Percentiles rank a stretch among this genome's conserved stretches.
These are phyloP conservation scores for Pseudococcus viburni DNA, from an alignment of 2,888 invertebrate genomes.

Conservation along the genomic window DNA sequence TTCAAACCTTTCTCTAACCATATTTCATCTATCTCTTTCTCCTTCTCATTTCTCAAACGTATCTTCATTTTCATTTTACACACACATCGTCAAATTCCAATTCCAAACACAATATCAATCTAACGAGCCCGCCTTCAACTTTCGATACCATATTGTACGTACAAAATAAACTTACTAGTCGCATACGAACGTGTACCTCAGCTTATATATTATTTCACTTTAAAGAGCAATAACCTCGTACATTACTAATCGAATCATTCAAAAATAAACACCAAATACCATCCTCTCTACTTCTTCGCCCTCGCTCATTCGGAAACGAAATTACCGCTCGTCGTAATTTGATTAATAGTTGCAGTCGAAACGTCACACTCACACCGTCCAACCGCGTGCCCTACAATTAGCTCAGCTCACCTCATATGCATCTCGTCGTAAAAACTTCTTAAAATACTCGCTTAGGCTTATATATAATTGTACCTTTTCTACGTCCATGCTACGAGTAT, in stretches of 20 bases:
- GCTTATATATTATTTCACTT: neutral
- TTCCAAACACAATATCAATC: constrained; percentile 1
- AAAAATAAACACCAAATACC: neutral
- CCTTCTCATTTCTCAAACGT: too few relatives aligned
- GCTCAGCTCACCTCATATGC: too few relatives aligned
- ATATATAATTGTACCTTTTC: neutral
- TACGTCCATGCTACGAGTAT: neutral
- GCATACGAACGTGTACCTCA: neutral
- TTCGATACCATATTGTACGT: neutral
- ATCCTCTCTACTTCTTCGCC: neutral
- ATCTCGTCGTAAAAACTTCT: neutral
- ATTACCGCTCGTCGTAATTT: neutral
- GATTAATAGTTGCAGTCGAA: neutral
- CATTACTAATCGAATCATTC: neutral
- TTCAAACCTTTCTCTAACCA: too few relatives aligned
- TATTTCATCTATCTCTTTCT: too few relatives aligned
- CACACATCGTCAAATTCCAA: neutral
- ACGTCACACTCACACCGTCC: neutral
- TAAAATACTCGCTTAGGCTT: neutral
- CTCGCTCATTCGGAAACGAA: neutral
- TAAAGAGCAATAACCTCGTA: neutral
- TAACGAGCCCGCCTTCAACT: neutral
- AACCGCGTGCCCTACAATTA: neutral
- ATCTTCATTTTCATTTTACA: too few relatives aligned
- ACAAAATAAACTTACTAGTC: neutral